These are phyloP conservation scores for Promerops cafer DNA, from an alignment of 2,113 vertebrate genomes.

Conservation along the genomic window DNA sequence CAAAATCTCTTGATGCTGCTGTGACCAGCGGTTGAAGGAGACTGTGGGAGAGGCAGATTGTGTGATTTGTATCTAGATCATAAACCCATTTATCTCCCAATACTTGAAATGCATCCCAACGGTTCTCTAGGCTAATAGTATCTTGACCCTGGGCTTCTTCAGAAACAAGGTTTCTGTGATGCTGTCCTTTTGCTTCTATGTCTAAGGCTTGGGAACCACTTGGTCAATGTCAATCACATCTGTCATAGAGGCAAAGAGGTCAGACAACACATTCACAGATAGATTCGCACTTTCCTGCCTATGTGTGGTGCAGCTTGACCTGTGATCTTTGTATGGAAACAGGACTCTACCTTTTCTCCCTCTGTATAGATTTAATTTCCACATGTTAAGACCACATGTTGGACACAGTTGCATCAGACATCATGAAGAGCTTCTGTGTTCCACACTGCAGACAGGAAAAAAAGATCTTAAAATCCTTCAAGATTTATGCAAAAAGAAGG, in stretches of 20 bases:
- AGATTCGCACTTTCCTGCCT: neutral
- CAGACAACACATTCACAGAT: neutral
- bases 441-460: neutral
- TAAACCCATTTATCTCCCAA: neutral
- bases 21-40: neutral
- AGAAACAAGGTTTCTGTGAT: neutral
- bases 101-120: neutral
- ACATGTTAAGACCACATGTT: neutral
- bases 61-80: neutral
- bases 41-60: neutral
- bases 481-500: neutral
- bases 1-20: neutral
- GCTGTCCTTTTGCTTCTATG: neutral
- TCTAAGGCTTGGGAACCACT: neutral
- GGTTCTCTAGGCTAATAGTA: neutral
- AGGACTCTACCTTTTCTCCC: neutral
- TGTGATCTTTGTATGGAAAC: neutral
- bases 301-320: neutral
- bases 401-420: neutral
- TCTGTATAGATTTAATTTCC: neutral
- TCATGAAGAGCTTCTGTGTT: neutral
- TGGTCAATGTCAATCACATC: neutral
- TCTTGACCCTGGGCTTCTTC: neutral
- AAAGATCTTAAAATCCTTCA: neutral
- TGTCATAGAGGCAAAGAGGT: neutral